Evolutionary conservation across 2,113 vertebrate genomes (phyloP).

Genomic region (Plestiodon gilberti): DNA sequence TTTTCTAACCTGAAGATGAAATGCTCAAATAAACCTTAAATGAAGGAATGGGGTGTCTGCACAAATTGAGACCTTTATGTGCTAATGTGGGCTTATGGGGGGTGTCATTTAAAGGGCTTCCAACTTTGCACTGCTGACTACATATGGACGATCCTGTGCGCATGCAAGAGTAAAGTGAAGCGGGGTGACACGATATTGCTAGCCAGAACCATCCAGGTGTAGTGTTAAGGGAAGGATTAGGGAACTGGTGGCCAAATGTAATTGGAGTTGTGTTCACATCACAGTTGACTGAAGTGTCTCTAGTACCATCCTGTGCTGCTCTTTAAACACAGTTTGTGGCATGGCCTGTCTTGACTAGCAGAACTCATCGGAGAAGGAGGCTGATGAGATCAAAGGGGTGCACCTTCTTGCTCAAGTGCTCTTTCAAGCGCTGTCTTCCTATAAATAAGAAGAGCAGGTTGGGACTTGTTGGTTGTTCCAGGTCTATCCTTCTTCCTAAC

Average conservation of each 20-base stretch:
- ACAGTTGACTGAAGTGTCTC: neutral
- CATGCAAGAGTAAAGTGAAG: neutral
- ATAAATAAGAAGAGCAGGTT: neutral
- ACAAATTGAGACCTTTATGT: neutral
- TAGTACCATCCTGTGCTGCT: neutral
- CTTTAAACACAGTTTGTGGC: neutral
- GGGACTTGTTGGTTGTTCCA: too few relatives aligned
- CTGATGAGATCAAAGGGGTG: neutral
- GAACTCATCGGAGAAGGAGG: neutral
- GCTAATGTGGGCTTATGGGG: neutral
- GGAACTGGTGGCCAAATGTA: neutral
- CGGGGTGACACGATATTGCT: neutral
- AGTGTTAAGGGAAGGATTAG: neutral
- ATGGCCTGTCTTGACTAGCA: neutral
- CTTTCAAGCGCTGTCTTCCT: neutral
- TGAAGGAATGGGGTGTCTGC: neutral
- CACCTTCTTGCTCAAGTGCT: too few relatives aligned
- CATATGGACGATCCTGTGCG: accelerated
- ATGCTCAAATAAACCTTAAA: neutral
- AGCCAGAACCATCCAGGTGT: accelerated
- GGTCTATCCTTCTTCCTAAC: too few relatives aligned
- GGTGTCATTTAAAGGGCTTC: neutral
- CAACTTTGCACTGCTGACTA: accelerated
- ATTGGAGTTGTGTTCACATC: neutral
- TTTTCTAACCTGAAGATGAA: neutral